phyloP scores from a whole-genome alignment of 2,113 vertebrate species.

The Periophthalmus modestus region DNA sequence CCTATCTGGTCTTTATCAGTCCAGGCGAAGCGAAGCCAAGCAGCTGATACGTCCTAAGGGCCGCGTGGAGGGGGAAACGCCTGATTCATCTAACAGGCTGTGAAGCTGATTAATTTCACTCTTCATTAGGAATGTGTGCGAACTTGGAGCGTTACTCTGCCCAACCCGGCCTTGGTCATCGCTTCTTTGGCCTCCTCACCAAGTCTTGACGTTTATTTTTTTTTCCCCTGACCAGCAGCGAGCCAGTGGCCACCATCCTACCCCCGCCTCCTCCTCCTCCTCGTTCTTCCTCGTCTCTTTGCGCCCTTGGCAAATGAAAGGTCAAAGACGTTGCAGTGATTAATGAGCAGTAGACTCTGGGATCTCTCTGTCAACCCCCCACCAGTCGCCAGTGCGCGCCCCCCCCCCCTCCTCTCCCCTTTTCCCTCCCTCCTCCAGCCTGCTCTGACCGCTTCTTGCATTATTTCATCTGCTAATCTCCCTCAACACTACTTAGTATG shows the following conservation, averaged over 20 bases:
- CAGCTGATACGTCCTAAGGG: slow-evolving; percentile 76
- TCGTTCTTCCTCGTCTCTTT: slow-evolving; percentile 62
- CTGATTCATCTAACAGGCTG: slow-evolving; percentile 76
- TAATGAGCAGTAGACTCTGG: slow-evolving; percentile 83
- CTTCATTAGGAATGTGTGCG: slow-evolving; percentile 77
- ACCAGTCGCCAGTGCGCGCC: slow-evolving; percentile 17
- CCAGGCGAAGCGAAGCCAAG: slow-evolving; percentile 58
- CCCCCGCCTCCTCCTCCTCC: slow-evolving; percentile 66
- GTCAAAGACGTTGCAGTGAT: slow-evolving; percentile 84
- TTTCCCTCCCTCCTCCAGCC: slow-evolving; percentile 18
- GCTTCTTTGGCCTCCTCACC: slow-evolving; percentile 33
- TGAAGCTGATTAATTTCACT: slow-evolving; percentile 84
- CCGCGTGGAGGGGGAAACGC: slow-evolving; percentile 58
- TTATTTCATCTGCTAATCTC: slow-evolving; percentile 80
- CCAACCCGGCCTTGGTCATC: slow-evolving; percentile 30
- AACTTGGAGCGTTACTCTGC: slow-evolving; percentile 43
- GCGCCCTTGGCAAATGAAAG: slow-evolving; percentile 86
- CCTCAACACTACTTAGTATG: slow-evolving; percentile 67
- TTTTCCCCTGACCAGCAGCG: slow-evolving; percentile 45
- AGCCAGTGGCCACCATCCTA: slow-evolving; percentile 45
- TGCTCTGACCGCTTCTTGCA: slow-evolving; percentile 58
- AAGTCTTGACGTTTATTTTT: background rate
- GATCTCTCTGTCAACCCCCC: slow-evolving; percentile 78
- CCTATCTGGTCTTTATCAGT: slow-evolving; percentile 74
- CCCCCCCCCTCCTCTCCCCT: slow-evolving; percentile 16